Base-by-base conservation (phyloP, 1,140 invertebrate genomes). In the Scaptomyza montana region DNA sequence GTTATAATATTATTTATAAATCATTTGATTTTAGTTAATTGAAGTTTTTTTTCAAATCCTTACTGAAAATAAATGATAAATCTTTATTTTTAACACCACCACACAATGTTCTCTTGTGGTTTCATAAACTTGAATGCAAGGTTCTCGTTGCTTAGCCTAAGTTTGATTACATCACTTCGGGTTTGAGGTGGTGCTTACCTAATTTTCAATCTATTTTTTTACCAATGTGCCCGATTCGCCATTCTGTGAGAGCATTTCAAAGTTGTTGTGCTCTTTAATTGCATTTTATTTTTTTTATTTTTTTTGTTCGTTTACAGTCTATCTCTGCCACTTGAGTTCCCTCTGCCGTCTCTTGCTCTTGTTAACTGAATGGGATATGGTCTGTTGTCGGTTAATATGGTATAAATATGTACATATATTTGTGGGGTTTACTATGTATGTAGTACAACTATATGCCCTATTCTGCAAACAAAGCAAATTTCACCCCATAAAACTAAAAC, bases 391-490 rank as follows among this genome's bases (percentile, higher is more conserved):
- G 13, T 49, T 46, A 25, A 49, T 59, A 30, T 33, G 55, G 25
- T 21, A 16, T 41, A n/a, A 10, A n/a, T 50, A 21, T 56, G 3
- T 56, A 53, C 9, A 54, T 19, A 54, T 39, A 30, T 57, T 6
- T 46, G 10, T 57, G 3, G 8, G 8, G 33, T 9, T 36, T 36
- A 28, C 28, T 33, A 46, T 46, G 4, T 30, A 28, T 46, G 46
- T 46, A 47, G 28, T 3, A 36, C 21, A 3, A 25, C 21, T 53
- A 33, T 51, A 59, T 64, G 49, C 60, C 55, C 46, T 67, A 62
- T 87, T 89, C 54, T 62, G 82, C 82, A 87, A 89, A 78, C 84
- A 87, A 89, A 82, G 82, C 82, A 89, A 87, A 73, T 87, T 89
- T 87, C 71, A 72, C 65, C 78, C 70, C 72, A 89, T 87, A 87